phyloP scores from a whole-genome alignment of 2,113 vertebrate species.

The Labrus mixtus region DNA sequence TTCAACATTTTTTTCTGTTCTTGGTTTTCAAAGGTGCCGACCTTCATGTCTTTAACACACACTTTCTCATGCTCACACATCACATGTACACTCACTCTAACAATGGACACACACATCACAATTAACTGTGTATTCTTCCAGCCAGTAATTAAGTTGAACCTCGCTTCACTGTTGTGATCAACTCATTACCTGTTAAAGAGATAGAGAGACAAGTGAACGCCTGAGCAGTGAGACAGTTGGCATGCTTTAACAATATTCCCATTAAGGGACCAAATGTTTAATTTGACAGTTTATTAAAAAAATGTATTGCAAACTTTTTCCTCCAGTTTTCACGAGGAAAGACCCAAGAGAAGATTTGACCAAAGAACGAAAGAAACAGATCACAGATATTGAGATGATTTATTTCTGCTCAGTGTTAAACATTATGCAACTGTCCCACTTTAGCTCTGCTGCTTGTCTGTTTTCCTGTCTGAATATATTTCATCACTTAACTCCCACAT shows the following conservation, averaged over 20 bases:
- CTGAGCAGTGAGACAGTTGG: constrained; percentile 13
- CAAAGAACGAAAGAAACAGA: background rate
- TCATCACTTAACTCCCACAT: constrained; percentile 48
- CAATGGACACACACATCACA: constrained; percentile 31
- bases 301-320: background rate
- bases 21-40: background rate
- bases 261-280: background rate
- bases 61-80: constrained; percentile 10
- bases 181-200: constrained; percentile 61
- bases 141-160: constrained; percentile 70
- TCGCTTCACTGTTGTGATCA: constrained; percentile 60
- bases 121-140: constrained; percentile 53
- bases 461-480: constrained; percentile 57
- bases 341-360: background rate
- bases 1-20: background rate
- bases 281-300: background rate
- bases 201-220: constrained; percentile 31
- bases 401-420: constrained; percentile 15
- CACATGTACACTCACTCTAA: constrained; percentile 8
- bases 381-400: constrained; percentile 17
- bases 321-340: background rate
- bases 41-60: constrained; percentile 1
- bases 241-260: background rate
- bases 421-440: constrained; percentile 59
- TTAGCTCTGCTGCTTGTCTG: constrained; percentile 39